phyloP scores from a whole-genome alignment of 2,888 invertebrate genomes.

The Eudasyphora cyanicolor region DNA sequence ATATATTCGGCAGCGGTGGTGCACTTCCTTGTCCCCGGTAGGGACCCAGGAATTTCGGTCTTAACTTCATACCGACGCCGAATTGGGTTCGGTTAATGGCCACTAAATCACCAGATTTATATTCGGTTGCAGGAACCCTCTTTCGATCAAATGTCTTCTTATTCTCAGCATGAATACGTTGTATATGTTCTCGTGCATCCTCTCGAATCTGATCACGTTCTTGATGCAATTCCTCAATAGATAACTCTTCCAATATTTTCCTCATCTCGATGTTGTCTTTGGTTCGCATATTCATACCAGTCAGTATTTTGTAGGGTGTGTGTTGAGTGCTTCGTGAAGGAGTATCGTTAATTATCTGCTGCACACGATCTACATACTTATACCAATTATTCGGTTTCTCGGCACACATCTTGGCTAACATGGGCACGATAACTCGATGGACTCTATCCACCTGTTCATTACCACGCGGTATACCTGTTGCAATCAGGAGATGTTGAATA shows the following conservation, averaged over 20 bases:
- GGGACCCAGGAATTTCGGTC: conserved; percentile 49
- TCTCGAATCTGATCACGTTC: not conserved
- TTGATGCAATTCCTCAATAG: conserved; percentile 8
- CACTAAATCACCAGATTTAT: not conserved
- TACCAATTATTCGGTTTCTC: conserved; percentile 71
- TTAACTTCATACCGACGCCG: conserved; percentile 35
- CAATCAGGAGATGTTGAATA: conserved; percentile 69
- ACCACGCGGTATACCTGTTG: conserved; percentile 72
- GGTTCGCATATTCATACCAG: conserved; percentile 28
- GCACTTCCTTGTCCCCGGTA: conserved; percentile 6
- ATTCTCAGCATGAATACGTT: not conserved
- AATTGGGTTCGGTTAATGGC: conserved; percentile 39
- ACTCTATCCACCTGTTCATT: conserved; percentile 75
- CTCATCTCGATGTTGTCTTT: not conserved
- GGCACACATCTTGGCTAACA: conserved; percentile 72
- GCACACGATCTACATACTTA: conserved; percentile 52
- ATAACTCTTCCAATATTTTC: conserved; percentile 64
- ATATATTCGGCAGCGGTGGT: no score
- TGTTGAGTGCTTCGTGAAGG: conserved; percentile 31
- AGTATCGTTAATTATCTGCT: conserved; percentile 23
- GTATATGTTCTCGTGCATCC: conserved; percentile 26
- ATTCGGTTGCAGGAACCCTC: not conserved
- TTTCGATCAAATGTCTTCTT: not conserved
- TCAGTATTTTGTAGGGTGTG: conserved; percentile 36
- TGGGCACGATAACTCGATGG: conserved; percentile 71